Base-by-base conservation (phyloP, 2,113 vertebrate species). In the Brachyhypopomus gauderio region DNA sequence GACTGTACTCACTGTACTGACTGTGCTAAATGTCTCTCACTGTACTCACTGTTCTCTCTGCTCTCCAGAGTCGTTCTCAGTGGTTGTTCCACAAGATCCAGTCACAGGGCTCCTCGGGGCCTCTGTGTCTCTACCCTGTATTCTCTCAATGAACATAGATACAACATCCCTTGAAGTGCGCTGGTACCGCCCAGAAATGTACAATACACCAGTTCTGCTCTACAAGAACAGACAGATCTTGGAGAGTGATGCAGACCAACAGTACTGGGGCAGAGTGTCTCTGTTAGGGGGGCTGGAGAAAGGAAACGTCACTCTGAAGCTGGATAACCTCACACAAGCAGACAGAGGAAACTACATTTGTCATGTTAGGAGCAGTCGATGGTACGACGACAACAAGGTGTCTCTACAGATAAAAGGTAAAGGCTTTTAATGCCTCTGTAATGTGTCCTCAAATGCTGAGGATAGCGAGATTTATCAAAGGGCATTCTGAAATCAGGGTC, bases 281-380 rank as follows among this genome's bases (percentile, higher is more conserved):
- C 55, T 82, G 0, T 23, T 25, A 62, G 72, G 72, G 41, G 27
- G 23, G 6, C 64, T 71, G 12, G 34, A 77, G 19, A 77, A 38
- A 36, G 81, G 81, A 9, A 36, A 78, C 0, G 69, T 78, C 16
- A 74, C 82, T 56, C 60, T 83, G 76, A 78, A 56, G 60, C 70
- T 83, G 58, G 45, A 64, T n/a, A 74, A 78, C 30, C 45, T 83
- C 69, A 79, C 22, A 2, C 20, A 74, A 16, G 64, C 5, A 63
- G 82, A 84, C 59, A 59, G 38, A 4, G 82, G 77, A 74, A 22
- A 55, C 8, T 84, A 80, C 19, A 27, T 69, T 14, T 80, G 82
- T 9, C n/a, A 60, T 41, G 72, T 80, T 23, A 36, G 12, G 25
- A 76, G 70, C 45, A 64, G 71, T 2, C 14, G 0, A 3, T 83